Percentiles rank a stretch among this genome's conserved stretches.
Evolutionary conservation across 2,797 vertebrate species (phyloP).

Genomic region (Scolopax rusticola): DNA sequence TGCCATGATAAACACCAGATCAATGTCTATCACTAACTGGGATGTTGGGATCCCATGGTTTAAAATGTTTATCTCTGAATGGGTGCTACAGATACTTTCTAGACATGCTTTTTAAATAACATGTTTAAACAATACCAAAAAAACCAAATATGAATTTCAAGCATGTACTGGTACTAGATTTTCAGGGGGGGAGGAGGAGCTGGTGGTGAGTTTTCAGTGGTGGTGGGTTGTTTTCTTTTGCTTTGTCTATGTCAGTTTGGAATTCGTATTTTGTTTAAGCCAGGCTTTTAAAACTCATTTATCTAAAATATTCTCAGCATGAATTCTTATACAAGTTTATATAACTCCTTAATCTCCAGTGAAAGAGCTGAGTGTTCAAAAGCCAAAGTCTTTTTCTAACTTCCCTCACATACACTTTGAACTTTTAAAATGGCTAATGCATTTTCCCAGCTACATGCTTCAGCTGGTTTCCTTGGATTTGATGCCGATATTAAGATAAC

Average conservation of each 20-base stretch:
- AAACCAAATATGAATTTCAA: not conserved
- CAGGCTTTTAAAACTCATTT: not conserved
- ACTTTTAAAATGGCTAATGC: slow-evolving; percentile 46
- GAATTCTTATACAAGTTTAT: not conserved
- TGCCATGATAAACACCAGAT: not conserved
- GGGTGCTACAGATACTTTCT: not conserved
- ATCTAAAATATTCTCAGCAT: not conserved
- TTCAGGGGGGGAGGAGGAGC: rapidly evolving
- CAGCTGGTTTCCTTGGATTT: slow-evolving; percentile 58
- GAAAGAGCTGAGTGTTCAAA: not conserved
- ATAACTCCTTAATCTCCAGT: not conserved
- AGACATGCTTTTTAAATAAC: not conserved
- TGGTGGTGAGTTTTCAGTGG: not conserved
- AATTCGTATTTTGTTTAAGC: not conserved
- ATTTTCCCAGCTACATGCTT: slow-evolving; percentile 45
- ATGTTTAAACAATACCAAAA: not conserved
- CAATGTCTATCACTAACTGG: not conserved
- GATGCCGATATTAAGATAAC: slow-evolving; percentile 51
- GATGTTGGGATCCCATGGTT: not conserved
- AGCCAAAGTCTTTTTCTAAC: not conserved
- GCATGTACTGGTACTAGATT: not conserved
- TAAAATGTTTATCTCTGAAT: not conserved
- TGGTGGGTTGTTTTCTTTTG: not conserved
- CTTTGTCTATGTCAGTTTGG: not conserved
- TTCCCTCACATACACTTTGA: slow-evolving; percentile 48